Evolutionary conservation across 2,888 invertebrate genomes (phyloP).

Genomic region (Erebia epiphron): DNA sequence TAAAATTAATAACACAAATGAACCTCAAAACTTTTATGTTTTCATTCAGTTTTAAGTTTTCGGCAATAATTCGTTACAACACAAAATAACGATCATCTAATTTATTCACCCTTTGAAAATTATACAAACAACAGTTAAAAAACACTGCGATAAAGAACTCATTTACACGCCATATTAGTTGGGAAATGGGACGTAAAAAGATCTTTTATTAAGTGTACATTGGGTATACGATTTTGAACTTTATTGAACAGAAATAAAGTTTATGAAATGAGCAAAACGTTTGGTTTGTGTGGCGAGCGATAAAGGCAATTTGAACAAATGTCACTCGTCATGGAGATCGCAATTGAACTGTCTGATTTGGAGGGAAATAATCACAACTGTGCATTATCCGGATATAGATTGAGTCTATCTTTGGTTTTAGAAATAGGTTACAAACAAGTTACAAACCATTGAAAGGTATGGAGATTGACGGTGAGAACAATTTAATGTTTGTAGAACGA

Average conservation of each 20-base stretch:
- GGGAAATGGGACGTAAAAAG: conserved; percentile 74
- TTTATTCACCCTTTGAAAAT: conserved; percentile 75
- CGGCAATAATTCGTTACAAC: not conserved
- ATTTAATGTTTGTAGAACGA: too few species aligned
- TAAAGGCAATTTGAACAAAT: conserved; percentile 76
- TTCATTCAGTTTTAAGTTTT: not conserved
- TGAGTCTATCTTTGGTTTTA: conserved; percentile 14
- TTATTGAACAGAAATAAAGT: conserved; percentile 27
- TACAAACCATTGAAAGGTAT: not conserved
- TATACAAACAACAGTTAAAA: conserved; percentile 73
- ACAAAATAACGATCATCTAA: conserved; percentile 47
- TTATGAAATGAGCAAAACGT: not conserved
- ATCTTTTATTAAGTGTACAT: conserved; percentile 49
- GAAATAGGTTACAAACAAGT: not conserved
- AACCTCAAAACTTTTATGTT: not conserved
- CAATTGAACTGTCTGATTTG: conserved; percentile 76
- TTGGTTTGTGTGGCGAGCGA: conserved; percentile 42
- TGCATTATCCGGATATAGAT: conserved; percentile 35
- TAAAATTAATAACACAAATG: too few species aligned
- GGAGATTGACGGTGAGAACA: too few species aligned
- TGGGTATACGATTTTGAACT: conserved; percentile 42
- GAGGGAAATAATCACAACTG: conserved; percentile 57
- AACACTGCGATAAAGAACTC: conserved; percentile 77
- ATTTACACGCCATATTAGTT: conserved; percentile 79
- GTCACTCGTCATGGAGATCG: conserved; percentile 66